phyloP scores from a whole-genome alignment of 2,797 vertebrate species.

The Liasis olivaceus region DNA sequence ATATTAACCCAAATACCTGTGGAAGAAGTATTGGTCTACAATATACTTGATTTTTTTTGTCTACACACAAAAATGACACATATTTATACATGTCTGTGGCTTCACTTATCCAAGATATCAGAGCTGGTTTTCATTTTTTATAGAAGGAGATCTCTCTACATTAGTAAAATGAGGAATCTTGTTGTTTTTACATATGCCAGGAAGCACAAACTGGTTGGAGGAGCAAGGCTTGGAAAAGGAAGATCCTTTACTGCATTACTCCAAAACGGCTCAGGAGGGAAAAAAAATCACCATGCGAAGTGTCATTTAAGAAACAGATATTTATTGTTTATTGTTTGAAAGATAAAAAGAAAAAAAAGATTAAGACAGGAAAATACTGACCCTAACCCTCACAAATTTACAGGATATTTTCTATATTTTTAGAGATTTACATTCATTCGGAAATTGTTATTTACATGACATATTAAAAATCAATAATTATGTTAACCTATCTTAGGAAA shows the following conservation, averaged over 20 bases:
- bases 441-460: neutral
- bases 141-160: neutral
- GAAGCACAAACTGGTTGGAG: neutral
- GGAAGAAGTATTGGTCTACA: constrained; percentile 22
- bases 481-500: constrained; percentile 7
- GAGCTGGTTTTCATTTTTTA: neutral
- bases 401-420: neutral
- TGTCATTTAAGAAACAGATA: neutral
- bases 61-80: too few relatives aligned
- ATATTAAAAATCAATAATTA: constrained; percentile 1
- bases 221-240: neutral
- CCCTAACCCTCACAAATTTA: neutral
- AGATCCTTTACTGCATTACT: neutral
- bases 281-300: neutral
- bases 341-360: neutral
- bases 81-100: neutral
- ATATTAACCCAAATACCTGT: constrained; percentile 19
- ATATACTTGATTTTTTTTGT: neutral
- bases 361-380: neutral
- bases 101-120: neutral
- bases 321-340: neutral
- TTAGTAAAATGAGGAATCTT: neutral
- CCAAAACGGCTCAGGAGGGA: neutral
- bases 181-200: neutral
- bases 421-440: neutral